Conservation (phyloP, 2,113 vertebrate genomes). For the Psammodynastes pulverulentus region DNA sequence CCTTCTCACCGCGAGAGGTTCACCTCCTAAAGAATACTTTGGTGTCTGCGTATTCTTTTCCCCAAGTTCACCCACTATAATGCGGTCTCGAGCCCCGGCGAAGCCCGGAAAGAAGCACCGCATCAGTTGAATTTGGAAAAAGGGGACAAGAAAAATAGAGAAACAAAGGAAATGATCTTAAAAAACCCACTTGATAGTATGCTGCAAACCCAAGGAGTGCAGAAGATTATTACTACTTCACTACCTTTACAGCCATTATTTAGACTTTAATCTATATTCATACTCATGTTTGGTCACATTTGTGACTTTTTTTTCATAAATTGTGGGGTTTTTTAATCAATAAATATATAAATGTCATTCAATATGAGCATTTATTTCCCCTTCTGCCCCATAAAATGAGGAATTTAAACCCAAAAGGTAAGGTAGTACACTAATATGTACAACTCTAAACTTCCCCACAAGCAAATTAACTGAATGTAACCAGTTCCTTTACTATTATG, state of each 20-base stretch:
- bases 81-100: too few relatives aligned
- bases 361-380: background rate
- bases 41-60: too few relatives aligned
- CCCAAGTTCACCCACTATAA: too few relatives aligned
- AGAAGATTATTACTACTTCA: background rate
- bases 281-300: background rate
- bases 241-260: background rate
- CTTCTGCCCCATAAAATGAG: background rate
- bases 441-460: background rate
- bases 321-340: background rate
- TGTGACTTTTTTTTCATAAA: background rate
- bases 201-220: background rate
- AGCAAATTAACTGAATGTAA: background rate
- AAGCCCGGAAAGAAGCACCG: too few relatives aligned
- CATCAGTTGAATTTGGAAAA: background rate
- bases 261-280: background rate
- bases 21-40: too few relatives aligned
- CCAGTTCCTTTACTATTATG: background rate
- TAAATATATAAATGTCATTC: background rate
- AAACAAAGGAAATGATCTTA: background rate
- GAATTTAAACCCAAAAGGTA: background rate
- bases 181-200: background rate
- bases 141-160: background rate
- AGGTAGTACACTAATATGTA: background rate
- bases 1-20: too few relatives aligned